phyloP scores from a whole-genome alignment of 2,797 vertebrate species.

The Notamacropus eugenii region DNA sequence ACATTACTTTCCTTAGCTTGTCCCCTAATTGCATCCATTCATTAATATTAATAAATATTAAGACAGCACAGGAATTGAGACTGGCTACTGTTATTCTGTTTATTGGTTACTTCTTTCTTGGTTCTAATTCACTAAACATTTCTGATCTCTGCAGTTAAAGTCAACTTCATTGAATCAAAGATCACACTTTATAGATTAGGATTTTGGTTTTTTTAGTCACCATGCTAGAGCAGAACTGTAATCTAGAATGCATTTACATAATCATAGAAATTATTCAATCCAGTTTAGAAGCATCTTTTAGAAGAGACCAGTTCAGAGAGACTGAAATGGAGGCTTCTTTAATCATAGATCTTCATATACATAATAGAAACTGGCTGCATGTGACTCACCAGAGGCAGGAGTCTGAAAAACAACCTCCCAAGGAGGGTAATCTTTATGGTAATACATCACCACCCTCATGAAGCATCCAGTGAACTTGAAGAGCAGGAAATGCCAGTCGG shows the following conservation, averaged over 20 bases:
- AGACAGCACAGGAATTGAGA: constrained; percentile 35
- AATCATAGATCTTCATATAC: constrained; percentile 67
- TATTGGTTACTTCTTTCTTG: constrained; percentile 15
- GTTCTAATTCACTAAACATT: constrained; percentile 34
- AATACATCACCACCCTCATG: constrained; percentile 82
- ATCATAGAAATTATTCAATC: neutral
- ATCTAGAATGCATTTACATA: constrained; percentile 18
- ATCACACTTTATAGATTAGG: neutral
- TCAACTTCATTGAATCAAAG: neutral
- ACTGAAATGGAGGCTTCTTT: constrained; percentile 58
- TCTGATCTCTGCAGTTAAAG: neutral
- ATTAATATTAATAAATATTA: constrained; percentile 36
- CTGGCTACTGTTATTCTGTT: neutral
- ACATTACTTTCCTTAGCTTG: constrained; percentile 27
- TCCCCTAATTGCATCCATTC: constrained; percentile 21
- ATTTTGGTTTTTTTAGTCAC: constrained; percentile 47
- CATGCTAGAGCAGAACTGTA: neutral
- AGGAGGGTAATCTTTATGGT: constrained; percentile 80
- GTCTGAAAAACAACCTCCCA: constrained; percentile 77
- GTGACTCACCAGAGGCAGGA: constrained; percentile 83
- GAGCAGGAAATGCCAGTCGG: constrained; percentile 82
- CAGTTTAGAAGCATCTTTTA: constrained; percentile 44
- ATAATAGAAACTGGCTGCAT: constrained; percentile 79
- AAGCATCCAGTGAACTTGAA: constrained; percentile 84
- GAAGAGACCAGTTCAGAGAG: neutral